These are phyloP conservation scores for Anthoptus insignis DNA, from an alignment of 2,888 invertebrate genomes.

Conservation along the genomic window DNA sequence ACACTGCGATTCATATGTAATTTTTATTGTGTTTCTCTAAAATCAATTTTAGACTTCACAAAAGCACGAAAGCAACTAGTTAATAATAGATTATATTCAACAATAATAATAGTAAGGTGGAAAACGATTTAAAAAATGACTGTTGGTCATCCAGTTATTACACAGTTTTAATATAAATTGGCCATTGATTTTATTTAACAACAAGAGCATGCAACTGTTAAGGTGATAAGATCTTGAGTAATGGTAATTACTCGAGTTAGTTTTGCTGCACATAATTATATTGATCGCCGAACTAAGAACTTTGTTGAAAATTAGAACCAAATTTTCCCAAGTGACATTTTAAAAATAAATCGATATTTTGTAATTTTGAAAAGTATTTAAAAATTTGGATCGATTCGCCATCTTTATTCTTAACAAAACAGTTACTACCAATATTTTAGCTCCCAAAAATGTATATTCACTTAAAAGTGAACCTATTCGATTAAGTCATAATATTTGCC, in stretches of 20 bases:
- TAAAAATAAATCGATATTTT: too few species aligned
- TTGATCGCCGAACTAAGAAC: neutral
- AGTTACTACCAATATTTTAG: too few species aligned
- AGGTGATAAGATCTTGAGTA: neutral
- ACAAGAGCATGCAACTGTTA: constrained; percentile 3
- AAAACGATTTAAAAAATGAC: neutral
- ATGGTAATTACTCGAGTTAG: neutral
- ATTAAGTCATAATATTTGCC: too few species aligned
- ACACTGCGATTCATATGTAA: neutral
- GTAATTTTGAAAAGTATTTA: too few species aligned
- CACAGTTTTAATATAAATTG: neutral
- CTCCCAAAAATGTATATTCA: too few species aligned
- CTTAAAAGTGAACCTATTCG: too few species aligned
- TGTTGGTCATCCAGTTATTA: neutral
- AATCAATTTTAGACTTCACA: neutral
- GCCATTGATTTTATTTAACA: neutral
- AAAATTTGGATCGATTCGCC: too few species aligned
- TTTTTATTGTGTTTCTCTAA: neutral
- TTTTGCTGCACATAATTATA: neutral
- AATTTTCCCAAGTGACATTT: too few species aligned
- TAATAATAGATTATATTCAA: constrained; percentile 3
- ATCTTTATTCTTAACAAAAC: too few species aligned
- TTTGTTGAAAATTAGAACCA: too few species aligned
- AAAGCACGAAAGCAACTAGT: neutral
- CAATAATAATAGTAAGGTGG: too few species aligned